Evolutionary conservation across 1,140 invertebrate species (phyloP).

Genomic region (Anadara kagoshimensis): DNA sequence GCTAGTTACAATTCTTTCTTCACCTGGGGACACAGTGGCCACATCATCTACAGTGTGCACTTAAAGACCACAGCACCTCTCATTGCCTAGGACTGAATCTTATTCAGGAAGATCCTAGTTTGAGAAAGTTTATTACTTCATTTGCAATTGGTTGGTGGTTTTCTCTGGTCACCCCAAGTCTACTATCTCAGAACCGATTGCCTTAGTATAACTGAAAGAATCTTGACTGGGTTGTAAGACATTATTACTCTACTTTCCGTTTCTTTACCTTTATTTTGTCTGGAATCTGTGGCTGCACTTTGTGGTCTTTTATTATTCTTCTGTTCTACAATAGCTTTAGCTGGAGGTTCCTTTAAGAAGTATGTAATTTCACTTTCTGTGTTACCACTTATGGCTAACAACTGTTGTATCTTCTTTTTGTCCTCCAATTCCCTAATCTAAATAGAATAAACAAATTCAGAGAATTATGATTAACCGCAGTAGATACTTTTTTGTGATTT

Average conservation of each 20-base stretch:
- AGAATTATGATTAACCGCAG: not conserved
- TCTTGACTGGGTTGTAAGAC: too few species aligned
- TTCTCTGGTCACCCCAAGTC: too few species aligned
- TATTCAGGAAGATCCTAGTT: too few species aligned
- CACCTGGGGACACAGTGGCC: too few species aligned
- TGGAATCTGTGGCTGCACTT: slow-evolving; percentile 39
- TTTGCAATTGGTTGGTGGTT: too few species aligned
- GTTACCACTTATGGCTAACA: slow-evolving; percentile 63
- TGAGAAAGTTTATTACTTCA: too few species aligned
- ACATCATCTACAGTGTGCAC: too few species aligned
- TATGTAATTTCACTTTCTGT: slow-evolving; percentile 73
- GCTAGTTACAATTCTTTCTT: too few species aligned
- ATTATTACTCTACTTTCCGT: not conserved
- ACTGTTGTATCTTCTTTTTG: slow-evolving; percentile 73
- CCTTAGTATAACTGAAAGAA: not conserved
- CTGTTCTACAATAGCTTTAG: slow-evolving; percentile 70
- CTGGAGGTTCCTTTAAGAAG: slow-evolving; percentile 74
- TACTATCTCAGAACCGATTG: too few species aligned
- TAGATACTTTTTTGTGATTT: not conserved
- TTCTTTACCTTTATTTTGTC: slow-evolving; percentile 30
- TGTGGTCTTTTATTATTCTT: slow-evolving; percentile 57
- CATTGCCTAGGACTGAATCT: too few species aligned
- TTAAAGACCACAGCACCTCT: too few species aligned
- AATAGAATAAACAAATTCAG: slow-evolving; percentile 1
- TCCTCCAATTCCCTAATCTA: slow-evolving; percentile 73